Base-by-base conservation (phyloP, 2,888 invertebrate genomes). In the Romanomermis culicivorax region DNA sequence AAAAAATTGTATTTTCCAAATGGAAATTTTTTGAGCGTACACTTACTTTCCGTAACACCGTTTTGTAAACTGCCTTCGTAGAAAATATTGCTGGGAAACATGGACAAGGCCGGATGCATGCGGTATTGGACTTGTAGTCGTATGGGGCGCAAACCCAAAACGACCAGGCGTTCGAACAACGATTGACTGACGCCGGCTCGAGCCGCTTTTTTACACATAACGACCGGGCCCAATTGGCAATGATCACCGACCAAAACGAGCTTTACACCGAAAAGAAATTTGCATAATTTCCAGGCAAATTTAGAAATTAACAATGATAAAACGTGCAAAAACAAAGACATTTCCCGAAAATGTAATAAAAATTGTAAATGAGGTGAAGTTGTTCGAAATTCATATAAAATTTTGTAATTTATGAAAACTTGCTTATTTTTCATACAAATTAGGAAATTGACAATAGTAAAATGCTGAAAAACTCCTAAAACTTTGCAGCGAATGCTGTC, bases 21-120 rank as follows among this genome's bases (percentile, higher is more conserved):
- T n/a, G n/a, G n/a, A n/a, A n/a, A n/a, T n/a, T n/a, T n/a, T n/a
- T n/a, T n/a, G 11, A 36, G 17, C 17, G 36, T 11, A 11, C 7
- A 36, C 7, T 36, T 64, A 76, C 77, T 76, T 1, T 91, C 85
- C 63, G 91, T 89, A 1, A 99, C 95, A 1, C 97, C 97, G 70
- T 99, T 99, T 70, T 99, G 97, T 51, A 99, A 76, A 2, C 89
- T 89, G 0, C 97, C 95, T 69, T 97, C 97, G 67, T 97, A 97
- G 73, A 99, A 99, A 74, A 95, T 93, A 71, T 97, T 95, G 0
- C 93, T 95, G 0, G 97, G 97, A 70, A 99, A 99, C 56, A 88
- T 80, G 0, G 89, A 88, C 7, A 99, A 75, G 65, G 89, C 88
- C 0, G 97, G 97, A 68, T 97, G 97, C 97, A 97, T 99, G 52